These are phyloP conservation scores for Sparidentex hasta DNA, from an alignment of 2,797 vertebrate species.

Conservation along the genomic window DNA sequence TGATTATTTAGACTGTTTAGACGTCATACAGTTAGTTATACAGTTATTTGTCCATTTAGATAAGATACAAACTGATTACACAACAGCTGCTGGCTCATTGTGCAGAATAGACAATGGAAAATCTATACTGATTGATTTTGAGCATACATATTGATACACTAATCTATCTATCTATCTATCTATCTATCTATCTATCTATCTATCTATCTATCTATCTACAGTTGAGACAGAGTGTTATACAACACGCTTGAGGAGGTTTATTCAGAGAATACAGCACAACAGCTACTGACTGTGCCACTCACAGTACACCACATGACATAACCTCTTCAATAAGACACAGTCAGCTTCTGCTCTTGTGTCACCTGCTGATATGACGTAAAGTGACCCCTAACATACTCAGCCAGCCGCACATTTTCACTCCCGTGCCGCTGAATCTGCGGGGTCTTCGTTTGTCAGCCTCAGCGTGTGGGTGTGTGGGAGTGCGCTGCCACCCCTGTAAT, in stretches of 20 bases:
- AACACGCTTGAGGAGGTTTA: constrained; percentile 28
- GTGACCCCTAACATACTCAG: constrained; percentile 10
- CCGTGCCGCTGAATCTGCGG: background rate
- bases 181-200: background rate
- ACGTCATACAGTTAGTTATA: no score
- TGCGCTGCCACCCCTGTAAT: constrained; percentile 36
- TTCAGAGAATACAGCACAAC: constrained; percentile 16
- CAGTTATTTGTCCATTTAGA: no score
- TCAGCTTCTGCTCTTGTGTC: background rate
- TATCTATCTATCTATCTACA: background rate
- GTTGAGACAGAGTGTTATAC: constrained; percentile 19
- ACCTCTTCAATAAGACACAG: constrained; percentile 16
- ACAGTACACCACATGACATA: background rate
- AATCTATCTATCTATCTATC: background rate
- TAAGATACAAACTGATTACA: no score
- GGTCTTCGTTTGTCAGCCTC: constrained; percentile 11
- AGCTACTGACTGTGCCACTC: constrained; percentile 13
- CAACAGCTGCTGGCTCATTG: background rate
- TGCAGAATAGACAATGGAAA: background rate
- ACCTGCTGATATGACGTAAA: constrained; percentile 10
- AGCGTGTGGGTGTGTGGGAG: constrained; percentile 46
- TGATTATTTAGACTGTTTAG: no score
- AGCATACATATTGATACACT: background rate
- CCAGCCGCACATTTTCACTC: background rate
- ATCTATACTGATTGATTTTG: constrained; percentile 1